Conservation (phyloP, 1,140 invertebrate genomes). For the Aradophagus sp. region DNA sequence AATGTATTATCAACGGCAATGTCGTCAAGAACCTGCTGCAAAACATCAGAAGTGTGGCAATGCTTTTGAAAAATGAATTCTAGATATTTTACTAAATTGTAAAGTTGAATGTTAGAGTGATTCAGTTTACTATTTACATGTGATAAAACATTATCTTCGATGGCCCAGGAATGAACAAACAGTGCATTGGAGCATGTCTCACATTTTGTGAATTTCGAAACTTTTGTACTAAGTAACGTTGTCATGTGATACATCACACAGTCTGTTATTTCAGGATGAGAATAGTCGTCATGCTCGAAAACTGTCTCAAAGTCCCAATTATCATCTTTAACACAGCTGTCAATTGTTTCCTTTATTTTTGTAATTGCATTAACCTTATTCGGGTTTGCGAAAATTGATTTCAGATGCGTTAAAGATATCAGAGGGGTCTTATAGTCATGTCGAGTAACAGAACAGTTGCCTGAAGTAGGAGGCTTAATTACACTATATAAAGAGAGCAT, state of each 20-base stretch:
- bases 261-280: conserved; percentile 2
- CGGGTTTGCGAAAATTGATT: background rate
- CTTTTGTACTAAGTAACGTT: conserved; percentile 1
- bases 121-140: conserved; percentile 7
- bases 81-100: conserved; percentile 14
- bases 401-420: conserved; percentile 1
- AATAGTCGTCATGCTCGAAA: conserved; percentile 9
- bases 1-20: conserved; percentile 16
- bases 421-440: conserved; percentile 2
- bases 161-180: conserved; percentile 5
- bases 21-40: conserved; percentile 17
- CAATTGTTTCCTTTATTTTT: conserved; percentile 5
- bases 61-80: conserved; percentile 32
- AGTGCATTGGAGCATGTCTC: conserved; percentile 5
- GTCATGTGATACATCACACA: conserved; percentile 10
- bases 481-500: background rate
- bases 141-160: background rate
- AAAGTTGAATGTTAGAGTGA: conserved; percentile 10
- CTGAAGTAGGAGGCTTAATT: too few relatives aligned
- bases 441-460: conserved; percentile 1
- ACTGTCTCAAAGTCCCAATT: conserved; percentile 6
- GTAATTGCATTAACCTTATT: background rate
- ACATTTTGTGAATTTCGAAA: conserved; percentile 10
- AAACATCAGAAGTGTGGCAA: background rate
- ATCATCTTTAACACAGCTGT: background rate